Conservation (phyloP, 1,140 invertebrate genomes). For the Brachionus paranguensis region DNA sequence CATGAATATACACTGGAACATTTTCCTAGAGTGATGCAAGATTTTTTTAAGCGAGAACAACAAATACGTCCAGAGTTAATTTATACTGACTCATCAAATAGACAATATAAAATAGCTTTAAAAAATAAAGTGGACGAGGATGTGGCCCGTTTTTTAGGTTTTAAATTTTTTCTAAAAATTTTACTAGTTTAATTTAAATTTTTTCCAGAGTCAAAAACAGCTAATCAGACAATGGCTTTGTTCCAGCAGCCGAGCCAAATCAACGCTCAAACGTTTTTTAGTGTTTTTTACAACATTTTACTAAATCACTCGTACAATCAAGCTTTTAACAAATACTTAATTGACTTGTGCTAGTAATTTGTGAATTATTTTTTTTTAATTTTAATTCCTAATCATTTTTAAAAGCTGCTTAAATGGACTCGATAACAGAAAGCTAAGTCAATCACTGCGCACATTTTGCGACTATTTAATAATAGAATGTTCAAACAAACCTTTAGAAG, state of each 20-base stretch:
- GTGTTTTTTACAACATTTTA: slow-evolving; percentile 26
- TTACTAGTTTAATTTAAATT: background rate
- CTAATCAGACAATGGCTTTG: background rate
- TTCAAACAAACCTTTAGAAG: background rate
- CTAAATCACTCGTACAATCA: background rate
- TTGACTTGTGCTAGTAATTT: background rate
- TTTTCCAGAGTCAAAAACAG: background rate
- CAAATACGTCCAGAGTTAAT: background rate
- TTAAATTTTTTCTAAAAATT: background rate
- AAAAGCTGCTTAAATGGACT: slow-evolving; percentile 17
- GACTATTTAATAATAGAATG: slow-evolving; percentile 27
- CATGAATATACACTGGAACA: background rate
- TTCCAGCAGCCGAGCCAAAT: slow-evolving; percentile 24
- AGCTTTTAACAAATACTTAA: slow-evolving; percentile 4
- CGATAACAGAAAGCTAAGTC: slow-evolving; percentile 20
- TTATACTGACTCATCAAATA: slow-evolving; percentile 31
- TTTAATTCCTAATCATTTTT: background rate
- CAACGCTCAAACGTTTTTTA: background rate
- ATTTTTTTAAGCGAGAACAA: slow-evolving; percentile 22
- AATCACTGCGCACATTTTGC: slow-evolving; percentile 27
- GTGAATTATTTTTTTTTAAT: background rate
- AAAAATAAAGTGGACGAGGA: slow-evolving; percentile 39
- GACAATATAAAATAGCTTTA: slow-evolving; percentile 1
- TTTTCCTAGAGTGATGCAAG: slow-evolving; percentile 27
- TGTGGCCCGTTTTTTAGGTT: background rate